These are phyloP conservation scores for Crossocerus cetratus DNA, from an alignment of 2,888 invertebrate genomes.

Conservation along the genomic window DNA sequence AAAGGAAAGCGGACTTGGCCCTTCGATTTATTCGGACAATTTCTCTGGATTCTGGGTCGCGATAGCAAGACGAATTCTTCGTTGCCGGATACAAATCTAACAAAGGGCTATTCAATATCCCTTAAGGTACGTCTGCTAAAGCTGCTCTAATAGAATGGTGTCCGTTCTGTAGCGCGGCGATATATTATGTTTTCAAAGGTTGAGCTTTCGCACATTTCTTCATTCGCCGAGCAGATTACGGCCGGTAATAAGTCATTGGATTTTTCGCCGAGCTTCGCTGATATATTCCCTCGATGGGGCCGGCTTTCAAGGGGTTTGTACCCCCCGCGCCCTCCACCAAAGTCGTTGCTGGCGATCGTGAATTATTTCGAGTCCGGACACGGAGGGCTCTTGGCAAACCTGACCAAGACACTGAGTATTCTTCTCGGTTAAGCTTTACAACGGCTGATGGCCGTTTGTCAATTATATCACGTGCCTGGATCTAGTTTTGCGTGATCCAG, in stretches of 20 bases:
- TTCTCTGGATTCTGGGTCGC: too few relatives aligned
- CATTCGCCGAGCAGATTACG: constrained; percentile 44
- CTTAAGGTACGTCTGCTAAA: too few relatives aligned
- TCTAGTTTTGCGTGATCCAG: too few relatives aligned
- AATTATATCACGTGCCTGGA: constrained; percentile 53
- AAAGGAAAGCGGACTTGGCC: too few relatives aligned
- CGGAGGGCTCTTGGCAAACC: constrained; percentile 55
- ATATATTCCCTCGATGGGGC: constrained; percentile 50
- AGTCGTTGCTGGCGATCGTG: constrained; percentile 42
- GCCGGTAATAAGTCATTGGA: constrained; percentile 56
- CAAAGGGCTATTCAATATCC: too few relatives aligned
- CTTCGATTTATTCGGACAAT: too few relatives aligned
- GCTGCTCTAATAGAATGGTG: too few relatives aligned
- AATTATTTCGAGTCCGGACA: constrained; percentile 49
- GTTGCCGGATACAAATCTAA: too few relatives aligned
- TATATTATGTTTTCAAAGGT: constrained; percentile 29
- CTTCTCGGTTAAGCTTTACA: constrained; percentile 63
- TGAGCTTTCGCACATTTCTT: constrained; percentile 50
- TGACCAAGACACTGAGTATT: constrained; percentile 61
- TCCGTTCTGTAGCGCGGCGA: neutral
- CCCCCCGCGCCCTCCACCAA: too few relatives aligned
- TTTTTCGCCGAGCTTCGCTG: constrained; percentile 45
- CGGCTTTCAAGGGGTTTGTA: constrained; percentile 40
- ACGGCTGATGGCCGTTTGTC: constrained; percentile 64
- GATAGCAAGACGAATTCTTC: too few relatives aligned